Base-by-base conservation (phyloP, 1,140 invertebrate genomes). In the Solenopsis fugax region DNA sequence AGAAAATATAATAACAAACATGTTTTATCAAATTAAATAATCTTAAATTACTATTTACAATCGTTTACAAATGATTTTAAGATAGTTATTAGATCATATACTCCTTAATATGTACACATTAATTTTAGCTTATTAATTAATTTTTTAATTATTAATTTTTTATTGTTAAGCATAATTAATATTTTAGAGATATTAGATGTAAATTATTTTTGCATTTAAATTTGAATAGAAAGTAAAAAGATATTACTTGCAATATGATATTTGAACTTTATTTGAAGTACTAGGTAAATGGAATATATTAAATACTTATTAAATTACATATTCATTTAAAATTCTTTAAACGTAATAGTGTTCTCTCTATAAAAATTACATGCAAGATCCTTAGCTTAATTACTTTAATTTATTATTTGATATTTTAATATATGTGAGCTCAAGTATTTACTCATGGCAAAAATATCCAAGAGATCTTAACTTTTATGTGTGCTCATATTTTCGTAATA, bases 91-190 rank as follows among this genome's bases (percentile, higher is more conserved):
- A 60, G 18, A 56, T 81, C 13, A 10, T 72, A 52, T 67, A 81
- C 10, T 71, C 13, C 12, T 81, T 45, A 82, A 41, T 37, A 82
- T 45, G 2, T 58, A 58, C 2, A 37, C 37, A 50, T 72, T 82
- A 81, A 48, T 56, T 82, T 81, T 29, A 48, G 9, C 4, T 58
- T 82, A 34, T 77, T 9, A 67, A 64, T 77, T 77, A 62, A 24
- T 72, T 29, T 5, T 72, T 71, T 48, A 80, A 65, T 78, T 65
- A 65, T 64, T 64, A 12, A 65, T 24, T 81, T 71, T 81, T 72
- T 71, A 72, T 34, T 58, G n/a, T 1, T 64, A 29, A 18, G 12
- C 2, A 81, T 71, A 34, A 58, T 4, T 54, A 67, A 21, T 82
- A 69, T 13, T 48, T 82, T 58, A 73, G 21, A 82, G 58, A 41